phyloP scores from a whole-genome alignment of 2,888 invertebrate species.

The Callosobruchus maculatus region DNA sequence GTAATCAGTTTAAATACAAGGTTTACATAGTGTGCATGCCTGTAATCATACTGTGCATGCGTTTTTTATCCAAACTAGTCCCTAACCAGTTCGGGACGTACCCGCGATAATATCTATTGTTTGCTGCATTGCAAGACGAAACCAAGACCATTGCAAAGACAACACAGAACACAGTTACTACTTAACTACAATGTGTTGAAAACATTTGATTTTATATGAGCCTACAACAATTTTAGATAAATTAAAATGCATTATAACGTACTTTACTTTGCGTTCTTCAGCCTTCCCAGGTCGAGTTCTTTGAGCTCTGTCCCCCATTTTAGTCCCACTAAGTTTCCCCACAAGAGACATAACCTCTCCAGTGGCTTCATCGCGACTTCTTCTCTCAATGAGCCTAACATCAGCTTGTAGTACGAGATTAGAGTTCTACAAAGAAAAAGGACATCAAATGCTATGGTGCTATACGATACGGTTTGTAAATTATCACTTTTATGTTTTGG shows the following conservation, averaged over 20 bases:
- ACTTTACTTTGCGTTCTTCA: slow-evolving; percentile 91
- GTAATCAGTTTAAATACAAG: too few relatives aligned
- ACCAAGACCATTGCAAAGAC: too few relatives aligned
- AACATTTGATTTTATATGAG: too few relatives aligned
- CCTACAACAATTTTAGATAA: too few relatives aligned
- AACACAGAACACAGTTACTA: too few relatives aligned
- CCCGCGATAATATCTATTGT: too few relatives aligned
- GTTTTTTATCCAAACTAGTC: too few relatives aligned
- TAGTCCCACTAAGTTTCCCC: slow-evolving; percentile 82
- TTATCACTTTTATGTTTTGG: slow-evolving; percentile 9
- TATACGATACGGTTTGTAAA: not conserved
- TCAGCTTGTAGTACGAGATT: slow-evolving; percentile 99
- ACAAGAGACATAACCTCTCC: slow-evolving; percentile 96
- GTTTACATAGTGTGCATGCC: too few relatives aligned
- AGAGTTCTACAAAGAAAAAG: slow-evolving; percentile 75
- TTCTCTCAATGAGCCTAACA: slow-evolving; percentile 91
- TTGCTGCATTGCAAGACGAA: too few relatives aligned
- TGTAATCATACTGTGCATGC: too few relatives aligned
- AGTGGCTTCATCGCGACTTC: slow-evolving; percentile 98
- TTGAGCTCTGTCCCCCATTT: slow-evolving; percentile 96
- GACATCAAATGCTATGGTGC: slow-evolving; percentile 18
- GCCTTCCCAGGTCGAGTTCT: slow-evolving; percentile 90
- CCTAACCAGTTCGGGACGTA: too few relatives aligned
- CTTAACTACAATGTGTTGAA: too few relatives aligned
- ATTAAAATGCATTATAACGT: slow-evolving; percentile 34